Conservation (phyloP, 2,113 vertebrate genomes). For the Megaceryle torquata region DNA sequence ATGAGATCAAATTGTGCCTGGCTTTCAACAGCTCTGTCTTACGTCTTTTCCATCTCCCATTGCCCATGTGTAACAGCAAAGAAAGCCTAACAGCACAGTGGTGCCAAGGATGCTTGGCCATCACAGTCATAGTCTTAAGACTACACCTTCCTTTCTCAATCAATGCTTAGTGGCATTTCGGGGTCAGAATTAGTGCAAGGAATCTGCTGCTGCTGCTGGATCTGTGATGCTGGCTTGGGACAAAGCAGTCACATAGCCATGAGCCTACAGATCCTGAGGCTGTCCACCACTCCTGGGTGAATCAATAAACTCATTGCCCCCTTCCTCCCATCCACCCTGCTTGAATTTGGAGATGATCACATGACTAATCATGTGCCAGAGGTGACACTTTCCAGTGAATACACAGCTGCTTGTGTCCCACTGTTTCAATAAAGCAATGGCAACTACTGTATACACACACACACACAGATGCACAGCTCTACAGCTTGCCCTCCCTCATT, state of each 20-base stretch:
- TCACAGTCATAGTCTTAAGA: neutral
- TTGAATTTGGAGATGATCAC: neutral
- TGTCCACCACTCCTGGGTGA: neutral
- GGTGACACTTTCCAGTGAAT: neutral
- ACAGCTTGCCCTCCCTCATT: neutral
- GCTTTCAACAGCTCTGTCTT: neutral
- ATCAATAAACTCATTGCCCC: neutral
- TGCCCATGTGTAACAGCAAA: fast-evolving
- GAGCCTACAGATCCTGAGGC: neutral
- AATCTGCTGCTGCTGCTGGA: neutral
- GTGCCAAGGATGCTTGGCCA: neutral
- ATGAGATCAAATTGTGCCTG: neutral
- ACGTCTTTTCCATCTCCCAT: neutral
- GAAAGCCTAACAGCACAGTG: neutral
- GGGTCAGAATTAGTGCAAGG: neutral
- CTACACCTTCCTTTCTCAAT: neutral
- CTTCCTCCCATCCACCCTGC: neutral
- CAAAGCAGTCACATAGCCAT: neutral
- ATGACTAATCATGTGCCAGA: neutral
- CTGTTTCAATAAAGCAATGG: neutral
- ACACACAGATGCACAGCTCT: neutral
- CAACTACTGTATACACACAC: neutral
- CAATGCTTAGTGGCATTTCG: neutral
- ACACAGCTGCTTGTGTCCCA: neutral
- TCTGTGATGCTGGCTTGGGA: neutral